Percentiles rank a stretch among this genome's conserved stretches.
Evolutionary conservation across 2,113 vertebrate genomes (phyloP).

Genomic region (Oxyura jamaicensis): DNA sequence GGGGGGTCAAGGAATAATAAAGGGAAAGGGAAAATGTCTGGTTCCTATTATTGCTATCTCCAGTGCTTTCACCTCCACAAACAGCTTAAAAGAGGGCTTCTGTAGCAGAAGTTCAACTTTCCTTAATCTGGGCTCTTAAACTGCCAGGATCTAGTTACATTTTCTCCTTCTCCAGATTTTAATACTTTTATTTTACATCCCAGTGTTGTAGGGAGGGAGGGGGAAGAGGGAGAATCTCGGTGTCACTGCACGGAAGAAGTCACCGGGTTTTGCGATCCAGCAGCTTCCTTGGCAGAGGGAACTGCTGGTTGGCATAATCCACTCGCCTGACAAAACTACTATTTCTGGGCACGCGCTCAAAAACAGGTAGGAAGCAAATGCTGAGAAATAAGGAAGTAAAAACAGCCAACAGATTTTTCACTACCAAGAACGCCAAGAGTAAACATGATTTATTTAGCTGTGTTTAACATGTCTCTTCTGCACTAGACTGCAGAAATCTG

Average conservation of each 20-base stretch:
- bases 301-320: conserved; percentile 82
- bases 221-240: conserved; percentile 47
- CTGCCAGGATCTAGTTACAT: conserved; percentile 8
- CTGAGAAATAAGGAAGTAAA: conserved; percentile 86
- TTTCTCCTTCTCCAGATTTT: conserved; percentile 41
- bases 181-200: conserved; percentile 67
- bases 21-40: background rate
- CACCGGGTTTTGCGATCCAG: conserved; percentile 81
- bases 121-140: conserved; percentile 12
- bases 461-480: conserved; percentile 76
- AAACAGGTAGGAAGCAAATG: conserved; percentile 90
- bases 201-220: background rate
- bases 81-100: conserved; percentile 7
- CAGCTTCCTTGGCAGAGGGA: conserved; percentile 81
- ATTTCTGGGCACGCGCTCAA: conserved; percentile 89
- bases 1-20: background rate
- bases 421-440: conserved; percentile 80
- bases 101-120: conserved; percentile 43
- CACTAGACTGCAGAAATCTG: conserved; percentile 70
- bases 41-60: conserved; percentile 42
- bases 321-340: conserved; percentile 85
- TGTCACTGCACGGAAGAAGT: conserved; percentile 77
- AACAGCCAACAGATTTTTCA: conserved; percentile 83
- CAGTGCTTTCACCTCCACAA: conserved; percentile 20
- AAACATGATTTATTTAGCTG: conserved; percentile 86